Percentiles rank a stretch among this genome's conserved stretches.
Evolutionary conservation across 2,113 vertebrate genomes (phyloP).

Genomic region (Agelaius tricolor): DNA sequence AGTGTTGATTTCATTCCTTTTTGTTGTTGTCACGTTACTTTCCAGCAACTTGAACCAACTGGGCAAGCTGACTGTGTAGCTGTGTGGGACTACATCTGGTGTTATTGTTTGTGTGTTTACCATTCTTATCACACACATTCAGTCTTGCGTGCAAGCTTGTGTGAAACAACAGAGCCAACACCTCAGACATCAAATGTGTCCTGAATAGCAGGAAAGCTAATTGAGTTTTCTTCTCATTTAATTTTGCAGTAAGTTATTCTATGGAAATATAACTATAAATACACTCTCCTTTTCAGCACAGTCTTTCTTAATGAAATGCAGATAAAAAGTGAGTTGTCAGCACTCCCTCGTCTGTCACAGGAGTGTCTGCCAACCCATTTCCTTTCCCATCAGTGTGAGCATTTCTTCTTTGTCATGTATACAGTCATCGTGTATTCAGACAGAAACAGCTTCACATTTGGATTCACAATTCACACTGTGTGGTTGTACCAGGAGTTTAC

Average conservation of each 20-base stretch:
- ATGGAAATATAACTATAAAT: neutral
- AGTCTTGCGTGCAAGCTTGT: neutral
- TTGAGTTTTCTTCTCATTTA: neutral
- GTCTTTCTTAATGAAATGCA: neutral
- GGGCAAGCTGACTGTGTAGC: neutral
- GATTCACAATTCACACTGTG: neutral
- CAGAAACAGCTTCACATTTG: neutral
- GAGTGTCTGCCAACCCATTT: neutral
- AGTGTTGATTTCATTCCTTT: neutral
- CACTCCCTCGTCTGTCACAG: neutral
- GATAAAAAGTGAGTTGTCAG: neutral
- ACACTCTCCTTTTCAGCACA: neutral
- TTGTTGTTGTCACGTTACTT: neutral
- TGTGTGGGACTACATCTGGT: neutral
- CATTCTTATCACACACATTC: neutral
- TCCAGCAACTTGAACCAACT: neutral
- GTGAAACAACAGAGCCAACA: neutral
- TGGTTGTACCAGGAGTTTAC: neutral
- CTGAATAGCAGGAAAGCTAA: neutral
- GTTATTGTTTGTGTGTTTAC: neutral
- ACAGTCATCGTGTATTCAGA: neutral
- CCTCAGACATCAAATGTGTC: neutral
- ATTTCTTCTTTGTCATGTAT: neutral
- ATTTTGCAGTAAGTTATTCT: neutral
- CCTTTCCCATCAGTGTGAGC: neutral